A percentile compares a stretch with the other conserved stretches of the same genome.
These are phyloP conservation scores for Pseudopipra pipra DNA, from an alignment of 2,113 vertebrate genomes.

Conservation along the genomic window DNA sequence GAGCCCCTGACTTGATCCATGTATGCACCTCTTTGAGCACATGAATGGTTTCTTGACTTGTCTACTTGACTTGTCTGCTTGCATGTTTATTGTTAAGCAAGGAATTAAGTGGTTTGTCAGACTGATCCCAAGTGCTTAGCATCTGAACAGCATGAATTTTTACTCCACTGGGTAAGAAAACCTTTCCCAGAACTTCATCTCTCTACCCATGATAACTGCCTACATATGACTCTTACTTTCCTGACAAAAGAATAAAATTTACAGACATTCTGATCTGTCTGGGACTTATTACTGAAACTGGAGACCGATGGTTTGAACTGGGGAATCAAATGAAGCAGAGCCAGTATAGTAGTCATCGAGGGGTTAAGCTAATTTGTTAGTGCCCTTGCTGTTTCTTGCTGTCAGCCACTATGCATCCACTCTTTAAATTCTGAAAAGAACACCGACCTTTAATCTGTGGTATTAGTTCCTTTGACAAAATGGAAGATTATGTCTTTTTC, in stretches of 20 bases:
- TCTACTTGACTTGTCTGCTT: constrained; percentile 34
- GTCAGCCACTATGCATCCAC: not conserved
- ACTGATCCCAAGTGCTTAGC: constrained; percentile 32
- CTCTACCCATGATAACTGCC: not conserved
- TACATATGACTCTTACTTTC: not conserved
- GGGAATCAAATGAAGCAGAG: not conserved
- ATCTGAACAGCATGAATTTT: constrained; percentile 10
- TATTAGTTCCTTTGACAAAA: constrained; percentile 61
- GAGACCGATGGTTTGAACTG: not conserved
- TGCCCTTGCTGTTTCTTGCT: constrained; percentile 3
- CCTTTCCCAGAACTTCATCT: not conserved
- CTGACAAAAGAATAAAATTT: not conserved
- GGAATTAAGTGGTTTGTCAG: constrained; percentile 44
- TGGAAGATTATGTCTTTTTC: constrained; percentile 48
- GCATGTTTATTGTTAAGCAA: not conserved
- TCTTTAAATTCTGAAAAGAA: constrained; percentile 52
- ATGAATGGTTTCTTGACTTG: constrained; percentile 35
- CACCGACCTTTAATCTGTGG: constrained; percentile 46
- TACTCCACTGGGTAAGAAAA: not conserved
- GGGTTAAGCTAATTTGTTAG: constrained; percentile 18
- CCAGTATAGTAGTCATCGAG: not conserved
- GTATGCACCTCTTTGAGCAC: not conserved
- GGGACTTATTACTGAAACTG: constrained; percentile 6
- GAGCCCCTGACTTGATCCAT: not conserved
- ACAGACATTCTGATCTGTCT: not conserved